Evolutionary conservation across 2,797 vertebrate species (phyloP).

Genomic region (Pelochelys cantorii): DNA sequence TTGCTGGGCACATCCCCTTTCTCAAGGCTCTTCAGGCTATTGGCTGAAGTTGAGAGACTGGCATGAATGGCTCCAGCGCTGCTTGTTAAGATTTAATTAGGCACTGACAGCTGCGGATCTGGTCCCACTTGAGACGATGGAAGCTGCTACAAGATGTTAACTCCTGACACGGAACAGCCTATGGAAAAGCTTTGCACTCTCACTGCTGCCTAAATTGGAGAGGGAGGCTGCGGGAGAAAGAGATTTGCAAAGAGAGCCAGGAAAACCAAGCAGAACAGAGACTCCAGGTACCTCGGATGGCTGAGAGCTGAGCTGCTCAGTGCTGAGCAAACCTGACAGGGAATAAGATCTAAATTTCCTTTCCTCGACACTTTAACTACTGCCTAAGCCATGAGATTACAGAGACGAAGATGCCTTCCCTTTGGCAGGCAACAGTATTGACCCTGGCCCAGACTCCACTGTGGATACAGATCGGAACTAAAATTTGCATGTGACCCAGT

Average conservation of each 20-base stretch:
- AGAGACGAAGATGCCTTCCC: not conserved
- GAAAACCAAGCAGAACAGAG: not conserved
- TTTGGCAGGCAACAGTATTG: not conserved
- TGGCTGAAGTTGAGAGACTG: not conserved
- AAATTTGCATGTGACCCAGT: not conserved
- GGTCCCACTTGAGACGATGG: not conserved
- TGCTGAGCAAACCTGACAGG: fast-evolving
- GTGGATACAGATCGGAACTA: not conserved
- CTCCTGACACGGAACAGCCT: not conserved
- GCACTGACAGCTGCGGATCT: not conserved
- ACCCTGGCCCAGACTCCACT: not conserved
- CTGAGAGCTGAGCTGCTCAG: fast-evolving
- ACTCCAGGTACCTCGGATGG: not conserved
- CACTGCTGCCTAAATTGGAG: fast-evolving
- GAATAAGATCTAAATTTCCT: not conserved
- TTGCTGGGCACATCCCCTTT: fast-evolving
- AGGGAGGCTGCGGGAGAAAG: not conserved
- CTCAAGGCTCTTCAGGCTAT: fast-evolving
- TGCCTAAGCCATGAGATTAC: not conserved
- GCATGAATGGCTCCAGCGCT: not conserved
- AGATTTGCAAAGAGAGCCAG: not conserved
- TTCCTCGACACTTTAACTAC: fast-evolving
- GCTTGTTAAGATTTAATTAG: slow-evolving; percentile 28
- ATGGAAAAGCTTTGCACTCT: not conserved
- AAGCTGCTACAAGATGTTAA: not conserved